Evolutionary conservation across 2,888 invertebrate species (phyloP), one percentile per base, ranked within the genome.

Genomic region (Dynastes hyllus): DNA sequence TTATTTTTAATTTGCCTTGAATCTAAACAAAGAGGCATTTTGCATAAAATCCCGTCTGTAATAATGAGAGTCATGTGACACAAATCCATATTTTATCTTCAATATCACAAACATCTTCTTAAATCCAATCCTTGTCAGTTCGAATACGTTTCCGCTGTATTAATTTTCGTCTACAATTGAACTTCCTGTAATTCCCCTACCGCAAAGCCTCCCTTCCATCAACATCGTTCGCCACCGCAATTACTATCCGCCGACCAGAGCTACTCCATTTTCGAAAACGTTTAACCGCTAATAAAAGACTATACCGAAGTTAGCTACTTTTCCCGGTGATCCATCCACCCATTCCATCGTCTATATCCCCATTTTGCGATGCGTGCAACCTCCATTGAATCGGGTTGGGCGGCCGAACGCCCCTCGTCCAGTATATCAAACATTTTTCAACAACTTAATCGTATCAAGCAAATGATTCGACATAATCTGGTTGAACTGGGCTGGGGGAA

Each of bases 391-490:
- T 16, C 27, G 55, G 45, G 4, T 81, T 11, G 69, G 51, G 29
- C 69, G 71, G 22, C 84, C 83, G 78, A 27, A 58, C 16, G 16
- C 55, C 82, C 83, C 78, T 83, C 80, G 84, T 83, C 84, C 84
- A 85, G 85, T 85, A 85, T 85, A 85, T 88, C 88, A 88, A 87
- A 87, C 86, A 87, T 88, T 88, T 88, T 88, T 88, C 87, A 87
- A 86, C 86, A 84, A 84, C 83, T 85, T 88, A 88, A 88, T 88
- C 88, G 87, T 84, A 88, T 88, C 87, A 88, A 87, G 85, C 85
- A 88, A 88, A 88, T 88, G 88, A 88, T 87, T 87, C 87, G 88
- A 87, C 87, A 88, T 88, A 88, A 88, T 88, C 88, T 86, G 81
- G 83, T 80, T 79, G 65, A 81, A 79, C 81, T 73, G 79, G 81